These are phyloP conservation scores for Synergus japonicus DNA, from an alignment of 2,888 invertebrate genomes.

Conservation along the genomic window DNA sequence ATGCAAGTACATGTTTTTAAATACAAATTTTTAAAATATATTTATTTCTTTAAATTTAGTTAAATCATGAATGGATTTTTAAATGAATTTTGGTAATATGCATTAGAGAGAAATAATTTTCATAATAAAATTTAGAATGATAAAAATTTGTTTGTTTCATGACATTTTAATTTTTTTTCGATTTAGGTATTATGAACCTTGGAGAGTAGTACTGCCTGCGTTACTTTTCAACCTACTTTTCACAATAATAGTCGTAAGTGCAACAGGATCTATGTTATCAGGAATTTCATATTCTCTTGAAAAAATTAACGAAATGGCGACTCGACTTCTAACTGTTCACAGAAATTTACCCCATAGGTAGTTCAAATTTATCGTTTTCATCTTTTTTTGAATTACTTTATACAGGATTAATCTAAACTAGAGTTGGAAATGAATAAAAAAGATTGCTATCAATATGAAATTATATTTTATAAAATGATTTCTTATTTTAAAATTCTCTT, in stretches of 20 bases:
- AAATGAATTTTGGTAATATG: background rate
- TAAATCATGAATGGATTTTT: background rate
- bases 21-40: background rate
- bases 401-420: background rate
- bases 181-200: slow-evolving; percentile 61
- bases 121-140: no score
- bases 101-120: no score
- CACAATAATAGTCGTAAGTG: background rate
- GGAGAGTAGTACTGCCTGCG: slow-evolving; percentile 66
- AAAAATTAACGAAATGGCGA: background rate
- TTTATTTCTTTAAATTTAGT: background rate
- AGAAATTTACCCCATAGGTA: background rate
- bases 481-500: slow-evolving; percentile 48
- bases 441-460: no score
- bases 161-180: no score
- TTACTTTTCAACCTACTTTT: slow-evolving; percentile 60
- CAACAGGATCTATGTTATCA: background rate
- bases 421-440: no score
- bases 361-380: background rate
- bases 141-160: no score
- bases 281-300: background rate
- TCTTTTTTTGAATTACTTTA: background rate
- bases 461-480: background rate
- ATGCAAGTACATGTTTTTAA: slow-evolving; percentile 73
- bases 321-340: background rate